Evolutionary conservation across 2,797 vertebrate species (phyloP).

Genomic region (Phoebastria nigripes): DNA sequence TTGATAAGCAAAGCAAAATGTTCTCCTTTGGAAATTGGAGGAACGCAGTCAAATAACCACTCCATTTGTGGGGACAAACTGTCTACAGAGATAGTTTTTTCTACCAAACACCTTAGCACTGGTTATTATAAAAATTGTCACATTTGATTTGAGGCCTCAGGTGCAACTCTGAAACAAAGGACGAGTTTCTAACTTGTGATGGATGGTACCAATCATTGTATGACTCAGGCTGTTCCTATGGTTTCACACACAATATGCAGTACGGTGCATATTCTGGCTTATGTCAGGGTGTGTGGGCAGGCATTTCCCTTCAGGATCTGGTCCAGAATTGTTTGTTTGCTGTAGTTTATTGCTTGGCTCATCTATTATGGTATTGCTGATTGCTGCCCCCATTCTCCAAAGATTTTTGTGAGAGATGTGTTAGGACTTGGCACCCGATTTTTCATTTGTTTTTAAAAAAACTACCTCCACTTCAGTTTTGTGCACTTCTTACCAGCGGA

Average conservation of each 20-base stretch:
- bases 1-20: constrained; percentile 36
- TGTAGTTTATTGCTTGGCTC: not conserved
- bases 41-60: not conserved
- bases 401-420: not conserved
- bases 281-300: constrained; percentile 10
- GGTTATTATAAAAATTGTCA: constrained; percentile 43
- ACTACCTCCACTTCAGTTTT: not conserved
- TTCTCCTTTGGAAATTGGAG: not conserved
- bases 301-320: not conserved
- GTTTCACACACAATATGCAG: not conserved
- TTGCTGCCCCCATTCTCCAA: not conserved
- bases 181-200: constrained; percentile 51
- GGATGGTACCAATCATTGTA: constrained; percentile 50
- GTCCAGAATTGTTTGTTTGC: constrained; percentile 35
- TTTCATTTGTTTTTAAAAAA: not conserved
- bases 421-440: not conserved
- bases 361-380: not conserved
- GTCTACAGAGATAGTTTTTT: not conserved
- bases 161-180: constrained; percentile 51
- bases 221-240: constrained; percentile 48
- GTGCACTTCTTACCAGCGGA: not conserved
- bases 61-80: constrained; percentile 17
- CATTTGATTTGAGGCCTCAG: constrained; percentile 56
- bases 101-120: not conserved
- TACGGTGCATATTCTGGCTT: not conserved